phyloP scores from a whole-genome alignment of 2,888 invertebrate genomes.

The Aphrophora alni region DNA sequence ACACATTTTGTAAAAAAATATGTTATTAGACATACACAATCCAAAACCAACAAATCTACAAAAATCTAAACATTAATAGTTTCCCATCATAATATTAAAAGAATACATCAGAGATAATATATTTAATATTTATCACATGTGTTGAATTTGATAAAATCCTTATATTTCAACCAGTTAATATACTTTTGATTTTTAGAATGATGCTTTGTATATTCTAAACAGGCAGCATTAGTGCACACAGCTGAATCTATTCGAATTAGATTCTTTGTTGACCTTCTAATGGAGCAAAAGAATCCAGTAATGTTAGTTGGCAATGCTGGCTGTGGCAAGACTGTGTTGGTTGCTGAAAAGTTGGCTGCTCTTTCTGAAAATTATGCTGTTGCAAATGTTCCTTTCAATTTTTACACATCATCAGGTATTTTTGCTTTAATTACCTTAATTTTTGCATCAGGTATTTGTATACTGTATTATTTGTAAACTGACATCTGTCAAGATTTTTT shows the following conservation, averaged over 20 bases:
- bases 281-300: slow-evolving; percentile 87
- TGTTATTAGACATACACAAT: too few species aligned
- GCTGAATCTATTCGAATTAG: slow-evolving; percentile 90
- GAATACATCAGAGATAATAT: too few species aligned
- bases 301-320: slow-evolving; percentile 96
- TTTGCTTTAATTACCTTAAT: not conserved
- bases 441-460: not conserved
- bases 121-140: too few species aligned
- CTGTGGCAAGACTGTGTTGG: slow-evolving; percentile 86
- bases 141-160: too few species aligned
- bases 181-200: too few species aligned
- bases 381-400: slow-evolving; percentile 94
- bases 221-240: slow-evolving; percentile 92
- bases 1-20: too few species aligned
- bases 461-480: not conserved
- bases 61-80: too few species aligned
- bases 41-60: too few species aligned
- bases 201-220: too few species aligned
- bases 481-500: too few species aligned
- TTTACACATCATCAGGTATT: slow-evolving; percentile 85
- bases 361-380: slow-evolving; percentile 87
- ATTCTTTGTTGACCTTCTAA: slow-evolving; percentile 87
- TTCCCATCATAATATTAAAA: too few species aligned
- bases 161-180: too few species aligned
- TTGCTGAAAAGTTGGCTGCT: slow-evolving; percentile 65